phyloP scores from a whole-genome alignment of 2,888 invertebrate species.

The Kuschelorhynchus macadamiae region DNA sequence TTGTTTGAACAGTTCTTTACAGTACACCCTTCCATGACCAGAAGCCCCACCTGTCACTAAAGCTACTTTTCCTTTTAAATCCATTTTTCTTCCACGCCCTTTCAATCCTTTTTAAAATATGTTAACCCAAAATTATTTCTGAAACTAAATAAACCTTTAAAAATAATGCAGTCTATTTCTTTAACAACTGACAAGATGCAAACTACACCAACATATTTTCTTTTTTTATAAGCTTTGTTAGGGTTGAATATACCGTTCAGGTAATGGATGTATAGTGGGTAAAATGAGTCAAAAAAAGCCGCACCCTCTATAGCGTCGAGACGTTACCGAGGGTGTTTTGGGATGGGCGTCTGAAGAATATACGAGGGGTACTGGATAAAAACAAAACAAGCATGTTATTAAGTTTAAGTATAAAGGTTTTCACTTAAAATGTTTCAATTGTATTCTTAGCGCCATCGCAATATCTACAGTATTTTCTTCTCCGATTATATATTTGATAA shows the following conservation, averaged over 20 bases:
- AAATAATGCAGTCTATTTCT: too few relatives aligned
- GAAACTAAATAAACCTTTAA: not conserved
- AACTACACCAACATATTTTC: conserved; percentile 1
- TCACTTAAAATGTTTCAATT: too few relatives aligned
- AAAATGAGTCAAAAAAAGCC: conserved; percentile 33
- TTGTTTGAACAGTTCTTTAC: conserved; percentile 79
- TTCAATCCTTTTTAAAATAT: conserved; percentile 1
- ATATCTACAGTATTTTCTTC: too few relatives aligned
- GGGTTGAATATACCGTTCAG: too few relatives aligned
- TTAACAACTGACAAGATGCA: too few relatives aligned
- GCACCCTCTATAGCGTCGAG: conserved; percentile 49
- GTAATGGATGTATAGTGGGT: not conserved
- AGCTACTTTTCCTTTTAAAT: conserved; percentile 81
- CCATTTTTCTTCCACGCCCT: conserved; percentile 69
- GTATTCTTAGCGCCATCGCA: too few relatives aligned
- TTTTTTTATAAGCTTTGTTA: not conserved
- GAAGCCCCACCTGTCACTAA: conserved; percentile 82
- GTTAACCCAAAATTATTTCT: conserved; percentile 2
- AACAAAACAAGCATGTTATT: too few relatives aligned
- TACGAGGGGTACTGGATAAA: not conserved
- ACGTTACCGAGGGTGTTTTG: conserved; percentile 12
- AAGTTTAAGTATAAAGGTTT: too few relatives aligned
- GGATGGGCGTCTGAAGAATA: conserved; percentile 33
- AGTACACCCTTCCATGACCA: conserved; percentile 81
- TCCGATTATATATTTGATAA: too few relatives aligned